Conservation (phyloP, 2,888 invertebrate species). For the Hypomecis punctinalis region DNA sequence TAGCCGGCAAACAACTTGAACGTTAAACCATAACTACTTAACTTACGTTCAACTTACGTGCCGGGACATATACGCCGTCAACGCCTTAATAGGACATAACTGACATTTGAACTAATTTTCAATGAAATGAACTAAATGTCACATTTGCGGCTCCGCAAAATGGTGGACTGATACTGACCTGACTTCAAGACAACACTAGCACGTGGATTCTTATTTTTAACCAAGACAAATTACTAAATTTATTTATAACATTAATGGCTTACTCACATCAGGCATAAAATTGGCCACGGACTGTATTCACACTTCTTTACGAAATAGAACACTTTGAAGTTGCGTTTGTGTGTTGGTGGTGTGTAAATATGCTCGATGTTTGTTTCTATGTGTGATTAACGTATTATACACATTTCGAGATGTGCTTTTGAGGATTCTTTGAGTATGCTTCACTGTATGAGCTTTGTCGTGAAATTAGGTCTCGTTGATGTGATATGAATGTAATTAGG, state of each 20-base stretch:
- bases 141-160: too few species aligned
- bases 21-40: too few species aligned
- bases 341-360: constrained; percentile 41
- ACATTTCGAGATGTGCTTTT: constrained; percentile 23
- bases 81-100: too few species aligned
- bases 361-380: constrained; percentile 39
- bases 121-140: too few species aligned
- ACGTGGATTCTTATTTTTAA: too few species aligned
- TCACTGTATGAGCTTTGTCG: not conserved
- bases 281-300: constrained; percentile 38
- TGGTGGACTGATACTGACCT: too few species aligned
- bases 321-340: constrained; percentile 47
- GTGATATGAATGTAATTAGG: not conserved
- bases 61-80: too few species aligned
- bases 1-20: too few species aligned
- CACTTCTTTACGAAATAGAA: constrained; percentile 44
- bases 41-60: too few species aligned
- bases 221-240: too few species aligned
- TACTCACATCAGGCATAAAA: not conserved
- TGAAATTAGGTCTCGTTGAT: not conserved
- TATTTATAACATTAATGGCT: not conserved
- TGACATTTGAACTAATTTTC: too few species aligned
- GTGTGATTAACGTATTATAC: constrained; percentile 32
- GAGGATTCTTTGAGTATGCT: constrained; percentile 5
- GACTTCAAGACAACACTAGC: too few species aligned